Evolutionary conservation across 2,888 invertebrate genomes (phyloP), one percentile per base, ranked within the genome.

Genomic region (Laothoe populi): DNA sequence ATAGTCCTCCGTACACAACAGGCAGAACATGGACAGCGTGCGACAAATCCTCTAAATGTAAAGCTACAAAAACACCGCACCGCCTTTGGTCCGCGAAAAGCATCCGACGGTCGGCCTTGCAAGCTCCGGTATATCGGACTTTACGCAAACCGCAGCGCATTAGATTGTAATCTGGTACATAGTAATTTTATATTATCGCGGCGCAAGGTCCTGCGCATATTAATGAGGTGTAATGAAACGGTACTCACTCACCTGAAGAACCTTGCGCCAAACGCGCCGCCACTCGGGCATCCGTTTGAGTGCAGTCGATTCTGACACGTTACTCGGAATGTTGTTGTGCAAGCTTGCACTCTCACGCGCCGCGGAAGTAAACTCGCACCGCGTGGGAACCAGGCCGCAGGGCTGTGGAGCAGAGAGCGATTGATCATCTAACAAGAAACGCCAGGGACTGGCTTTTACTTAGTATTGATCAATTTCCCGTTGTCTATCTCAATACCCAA

Each of bases 321-420:
- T n/a, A 19, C 11, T 4, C 16, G 26, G 31, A 24, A 24, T 13
- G 24, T 10, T 35, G 35, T 53, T 53, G 19, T 53, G 53, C 53
- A 53, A 53, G 35, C 26, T 31, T 8, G 21, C 31, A 19, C 35
- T 35, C 53, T 5, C 31, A 44, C 57, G 42, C 57, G 64, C 60
- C 59, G 69, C 65, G 70, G 67, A 71, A 69, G 73, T 67, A 31
- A 31, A 31, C 31, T 16, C 53, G 10, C 53, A 19, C 1, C 19
- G 35, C 19, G 53, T 31, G 31, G 35, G 35, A 35, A 35, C 31
- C 19, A 4, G 53, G 31, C 53, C 26, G n/a, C 16, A 16, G 10
- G 11, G 19, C 11, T 44, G 44, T 10, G 1, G 16, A 19, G 44
- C 31, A 8, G 5, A 31, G 7, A 31, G 8, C 31, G 5, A 5